These are phyloP conservation scores for Lophotriccus pileatus DNA, from an alignment of 2,797 vertebrate genomes.

Conservation along the genomic window DNA sequence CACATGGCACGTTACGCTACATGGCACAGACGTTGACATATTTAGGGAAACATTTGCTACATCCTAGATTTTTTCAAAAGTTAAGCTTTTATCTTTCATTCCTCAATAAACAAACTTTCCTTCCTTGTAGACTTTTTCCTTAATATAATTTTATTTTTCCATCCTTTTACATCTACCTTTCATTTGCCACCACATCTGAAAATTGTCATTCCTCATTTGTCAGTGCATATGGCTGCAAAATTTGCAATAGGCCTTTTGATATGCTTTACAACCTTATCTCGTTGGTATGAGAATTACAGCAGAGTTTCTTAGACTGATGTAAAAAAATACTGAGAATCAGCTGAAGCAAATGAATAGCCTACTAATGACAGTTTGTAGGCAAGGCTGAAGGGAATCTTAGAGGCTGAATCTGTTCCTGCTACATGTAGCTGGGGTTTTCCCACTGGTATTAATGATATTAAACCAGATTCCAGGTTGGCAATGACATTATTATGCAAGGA, in stretches of 20 bases:
- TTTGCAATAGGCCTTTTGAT: background rate
- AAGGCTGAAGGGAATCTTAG: background rate
- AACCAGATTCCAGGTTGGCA: background rate
- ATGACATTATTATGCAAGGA: background rate
- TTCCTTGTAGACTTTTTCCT: background rate
- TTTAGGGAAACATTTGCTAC: background rate
- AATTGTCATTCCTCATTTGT: background rate
- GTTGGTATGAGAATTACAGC: background rate
- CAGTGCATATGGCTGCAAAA: background rate
- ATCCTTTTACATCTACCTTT: background rate
- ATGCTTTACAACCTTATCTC: background rate
- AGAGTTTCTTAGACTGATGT: background rate
- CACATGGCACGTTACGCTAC: background rate
- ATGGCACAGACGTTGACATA: background rate
- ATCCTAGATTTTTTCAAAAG: background rate
- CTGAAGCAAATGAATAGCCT: background rate
- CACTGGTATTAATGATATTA: background rate
- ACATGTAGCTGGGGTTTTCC: background rate
- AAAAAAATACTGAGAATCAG: background rate
- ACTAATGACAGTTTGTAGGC: background rate
- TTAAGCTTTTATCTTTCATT: background rate
- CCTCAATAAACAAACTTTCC: background rate
- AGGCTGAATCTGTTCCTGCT: background rate
- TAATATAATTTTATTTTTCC: background rate
- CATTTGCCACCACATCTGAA: rapidly evolving